Evolutionary conservation across 2,113 vertebrate genomes (phyloP).

Genomic region (Cyanistes caeruleus): DNA sequence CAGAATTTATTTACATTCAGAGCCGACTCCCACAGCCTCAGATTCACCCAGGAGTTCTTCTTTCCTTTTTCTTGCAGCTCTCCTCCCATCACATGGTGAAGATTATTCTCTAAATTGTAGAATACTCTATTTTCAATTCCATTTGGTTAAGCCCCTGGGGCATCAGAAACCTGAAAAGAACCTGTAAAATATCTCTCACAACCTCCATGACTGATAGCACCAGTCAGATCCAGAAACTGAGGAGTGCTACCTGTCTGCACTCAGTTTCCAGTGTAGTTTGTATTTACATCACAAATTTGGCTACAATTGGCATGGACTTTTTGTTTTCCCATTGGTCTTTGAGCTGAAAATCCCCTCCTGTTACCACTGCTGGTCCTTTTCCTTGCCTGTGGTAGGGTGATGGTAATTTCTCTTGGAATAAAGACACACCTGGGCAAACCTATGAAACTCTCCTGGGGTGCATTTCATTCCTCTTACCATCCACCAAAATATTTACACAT

Average conservation of each 20-base stretch:
- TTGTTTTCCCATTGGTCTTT: background rate
- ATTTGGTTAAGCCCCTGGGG: background rate
- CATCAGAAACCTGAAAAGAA: background rate
- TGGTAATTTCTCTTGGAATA: background rate
- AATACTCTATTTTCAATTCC: background rate
- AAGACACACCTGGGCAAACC: background rate
- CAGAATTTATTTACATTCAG: constrained; percentile 16
- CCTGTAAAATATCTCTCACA: background rate
- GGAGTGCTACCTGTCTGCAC: background rate
- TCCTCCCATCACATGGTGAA: background rate
- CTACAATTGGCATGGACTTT: background rate
- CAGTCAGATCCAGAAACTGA: background rate
- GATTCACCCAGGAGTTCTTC: background rate
- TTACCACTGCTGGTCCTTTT: background rate
- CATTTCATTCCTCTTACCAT: background rate
- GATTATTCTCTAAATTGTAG: background rate
- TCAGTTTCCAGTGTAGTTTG: background rate
- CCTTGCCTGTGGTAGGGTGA: accelerated
- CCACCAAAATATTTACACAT: background rate
- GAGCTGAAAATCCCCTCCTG: background rate
- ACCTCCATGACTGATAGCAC: background rate
- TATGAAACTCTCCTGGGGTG: background rate
- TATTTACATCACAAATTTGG: background rate
- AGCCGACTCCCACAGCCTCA: background rate
- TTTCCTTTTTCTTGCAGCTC: background rate